Evolutionary conservation across 2,797 vertebrate species (phyloP), one percentile per base, ranked within the genome.

Genomic region (Podargus strigoides): DNA sequence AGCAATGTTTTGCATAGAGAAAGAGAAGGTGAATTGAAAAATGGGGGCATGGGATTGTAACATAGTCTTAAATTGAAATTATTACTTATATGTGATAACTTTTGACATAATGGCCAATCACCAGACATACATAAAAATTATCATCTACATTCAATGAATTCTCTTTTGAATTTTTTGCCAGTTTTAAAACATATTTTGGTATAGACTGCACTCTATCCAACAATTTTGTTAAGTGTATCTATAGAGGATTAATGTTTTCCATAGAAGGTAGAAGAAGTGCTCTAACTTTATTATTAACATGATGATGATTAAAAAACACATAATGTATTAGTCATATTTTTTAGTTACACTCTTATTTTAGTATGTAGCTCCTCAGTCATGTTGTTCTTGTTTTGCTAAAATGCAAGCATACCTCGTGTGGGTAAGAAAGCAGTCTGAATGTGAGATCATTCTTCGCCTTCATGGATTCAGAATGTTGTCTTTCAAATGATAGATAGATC

Each of bases 21-120:
- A 84, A 76, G 60, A 82, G 8, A 88, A 76, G 2, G 7, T 75
- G 30, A 89, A 80, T 23, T 78, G 53, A 88, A 89, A 90, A 79
- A 66, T 0, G 0, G 13, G 6, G 20, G 8, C n/a, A 24, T 2
- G 6, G 4, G 10, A 21, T 44, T n/a, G 34, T 39, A 86, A 52
- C 5, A 8, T 16, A 47, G 15, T 32, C 19, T 68, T 58, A 47
- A 81, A 85, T 2, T 56, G 20, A 77, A 87, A 39, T 66, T 49
- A n/a, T 46, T 64, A 67, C 12, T 56, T 82, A 7, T 5, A 41
- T 74, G 12, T 62, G 34, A 14, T 74, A 72, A 59, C 28, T 89
- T 93, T n/a, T 59, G 26, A 77, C 90, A 23, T 42, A 20, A 63
- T n/a, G 9, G 39, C 9, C 23, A 28, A 32, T 80, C 34, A 58